Conservation (phyloP, 23 tunicate species). For the Trididemnum nubilum region DNA sequence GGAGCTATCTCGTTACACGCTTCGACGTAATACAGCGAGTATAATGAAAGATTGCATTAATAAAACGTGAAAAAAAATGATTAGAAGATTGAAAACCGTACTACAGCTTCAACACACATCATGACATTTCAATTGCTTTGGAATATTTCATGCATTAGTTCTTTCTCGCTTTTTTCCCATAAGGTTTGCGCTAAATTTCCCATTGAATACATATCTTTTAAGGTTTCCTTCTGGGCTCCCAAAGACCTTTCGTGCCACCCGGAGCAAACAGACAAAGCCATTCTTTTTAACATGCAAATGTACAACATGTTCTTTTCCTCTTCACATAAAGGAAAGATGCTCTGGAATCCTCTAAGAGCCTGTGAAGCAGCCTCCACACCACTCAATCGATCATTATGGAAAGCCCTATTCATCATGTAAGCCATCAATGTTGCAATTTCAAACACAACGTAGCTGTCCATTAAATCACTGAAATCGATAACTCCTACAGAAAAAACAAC, state of each 20-base stretch:
- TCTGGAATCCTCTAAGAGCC: conserved; percentile 6
- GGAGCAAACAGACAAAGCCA: conserved; percentile 5
- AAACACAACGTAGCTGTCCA: conserved; percentile 4
- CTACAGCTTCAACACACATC: too few species aligned
- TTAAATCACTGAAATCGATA: conserved; percentile 23
- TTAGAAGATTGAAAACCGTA: too few species aligned
- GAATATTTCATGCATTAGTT: background rate
- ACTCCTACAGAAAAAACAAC: conserved; percentile 12
- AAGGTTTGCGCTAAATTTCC: background rate
- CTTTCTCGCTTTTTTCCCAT: background rate
- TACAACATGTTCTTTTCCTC: conserved; percentile 6
- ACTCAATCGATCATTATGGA: background rate
- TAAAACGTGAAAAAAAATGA: too few species aligned
- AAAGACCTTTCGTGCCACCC: background rate
- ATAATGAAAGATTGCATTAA: too few species aligned
- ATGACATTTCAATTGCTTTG: too few species aligned
- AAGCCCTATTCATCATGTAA: conserved; percentile 19
- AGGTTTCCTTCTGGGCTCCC: background rate
- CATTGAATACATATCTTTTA: conserved; percentile 4
- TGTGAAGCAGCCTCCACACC: background rate
- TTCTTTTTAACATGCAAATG: conserved; percentile 16
- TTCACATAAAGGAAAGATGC: conserved; percentile 4
- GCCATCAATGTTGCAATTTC: conserved; percentile 23
- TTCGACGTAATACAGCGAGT: too few species aligned
- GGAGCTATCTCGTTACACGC: too few species aligned